phyloP scores from a whole-genome alignment of 2,888 invertebrate genomes.

The Nipponacmea schrenckii region DNA sequence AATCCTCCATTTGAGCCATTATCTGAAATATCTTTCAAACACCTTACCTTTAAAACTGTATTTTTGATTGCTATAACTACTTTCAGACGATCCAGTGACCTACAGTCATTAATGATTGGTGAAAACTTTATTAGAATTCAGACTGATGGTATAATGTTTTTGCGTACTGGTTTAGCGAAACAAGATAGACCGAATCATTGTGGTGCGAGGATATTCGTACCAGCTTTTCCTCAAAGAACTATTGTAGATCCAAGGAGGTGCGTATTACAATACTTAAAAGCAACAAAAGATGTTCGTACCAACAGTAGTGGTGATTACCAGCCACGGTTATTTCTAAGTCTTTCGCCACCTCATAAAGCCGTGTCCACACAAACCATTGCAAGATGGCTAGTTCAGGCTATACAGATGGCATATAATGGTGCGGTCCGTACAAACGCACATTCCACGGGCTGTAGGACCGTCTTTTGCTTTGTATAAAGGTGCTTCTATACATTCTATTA shows the following conservation, averaged over 20 bases:
- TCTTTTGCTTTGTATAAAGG: constrained; percentile 14
- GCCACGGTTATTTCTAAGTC: background rate
- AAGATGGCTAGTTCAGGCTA: constrained; percentile 4
- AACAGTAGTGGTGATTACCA: background rate
- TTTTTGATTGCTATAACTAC: background rate
- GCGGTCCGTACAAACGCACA: background rate
- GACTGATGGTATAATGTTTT: background rate
- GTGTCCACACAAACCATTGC: background rate
- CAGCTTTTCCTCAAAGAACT: background rate
- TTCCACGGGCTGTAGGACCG: constrained; percentile 21
- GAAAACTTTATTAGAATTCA: background rate
- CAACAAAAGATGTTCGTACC: background rate
- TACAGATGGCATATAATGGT: constrained; percentile 5
- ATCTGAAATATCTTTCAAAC: background rate
- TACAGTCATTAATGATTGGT: too few relatives aligned
- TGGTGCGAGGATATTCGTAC: background rate
- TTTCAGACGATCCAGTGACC: background rate
- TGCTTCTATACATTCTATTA: background rate
- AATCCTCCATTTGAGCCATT: background rate
- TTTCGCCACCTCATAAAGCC: background rate
- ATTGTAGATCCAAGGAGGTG: background rate
- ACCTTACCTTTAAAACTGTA: background rate
- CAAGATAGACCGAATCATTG: background rate
- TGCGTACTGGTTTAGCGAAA: background rate
- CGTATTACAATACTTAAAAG: too few relatives aligned